These are phyloP conservation scores for Rhizomys pruinosus DNA, from an alignment of 2,113 vertebrate species.

Conservation along the genomic window DNA sequence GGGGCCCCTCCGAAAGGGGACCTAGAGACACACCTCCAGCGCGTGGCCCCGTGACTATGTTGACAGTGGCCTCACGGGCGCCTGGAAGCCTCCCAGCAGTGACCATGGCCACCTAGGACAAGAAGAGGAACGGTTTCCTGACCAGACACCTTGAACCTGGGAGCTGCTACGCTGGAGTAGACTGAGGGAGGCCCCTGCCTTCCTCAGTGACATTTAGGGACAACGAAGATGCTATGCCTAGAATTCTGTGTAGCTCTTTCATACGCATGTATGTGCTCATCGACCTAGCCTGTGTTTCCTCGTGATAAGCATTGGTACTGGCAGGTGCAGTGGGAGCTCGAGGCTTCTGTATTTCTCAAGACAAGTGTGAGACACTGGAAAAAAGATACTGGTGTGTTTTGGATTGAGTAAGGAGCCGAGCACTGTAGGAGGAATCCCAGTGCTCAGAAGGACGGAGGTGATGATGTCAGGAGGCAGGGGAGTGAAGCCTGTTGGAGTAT, in stretches of 20 bases:
- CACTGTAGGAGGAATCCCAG: constrained; percentile 81
- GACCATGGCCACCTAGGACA: constrained; percentile 66
- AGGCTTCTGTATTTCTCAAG: constrained; percentile 82
- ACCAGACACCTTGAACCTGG: constrained; percentile 28
- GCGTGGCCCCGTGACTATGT: constrained; percentile 85
- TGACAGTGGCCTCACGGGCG: constrained; percentile 76
- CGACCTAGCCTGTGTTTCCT: constrained; percentile 81
- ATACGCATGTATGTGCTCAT: constrained; percentile 75
- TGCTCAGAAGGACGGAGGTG: constrained; percentile 74
- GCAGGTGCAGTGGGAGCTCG: constrained; percentile 79
- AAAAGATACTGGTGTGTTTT: constrained; percentile 81
- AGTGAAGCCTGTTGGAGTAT: constrained; percentile 70
- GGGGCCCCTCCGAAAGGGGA: constrained; percentile 94
- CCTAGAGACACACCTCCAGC: constrained; percentile 88
- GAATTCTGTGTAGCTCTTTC: constrained; percentile 55
- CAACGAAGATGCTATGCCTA: constrained; percentile 79
- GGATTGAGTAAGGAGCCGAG: constrained; percentile 81
- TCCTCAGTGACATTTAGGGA: constrained; percentile 67
- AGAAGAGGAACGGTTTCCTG: constrained; percentile 64
- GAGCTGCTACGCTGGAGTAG: constrained; percentile 66
- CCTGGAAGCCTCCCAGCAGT: constrained; percentile 72
- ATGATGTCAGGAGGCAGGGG: constrained; percentile 66
- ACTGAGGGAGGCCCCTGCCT: constrained; percentile 63
- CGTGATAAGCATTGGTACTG: constrained; percentile 78
- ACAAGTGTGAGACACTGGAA: constrained; percentile 89